Evolutionary conservation across 37 sponge, comb jelly and placozoan genomes (phyloP).

Genomic region (Geodia barretti): DNA sequence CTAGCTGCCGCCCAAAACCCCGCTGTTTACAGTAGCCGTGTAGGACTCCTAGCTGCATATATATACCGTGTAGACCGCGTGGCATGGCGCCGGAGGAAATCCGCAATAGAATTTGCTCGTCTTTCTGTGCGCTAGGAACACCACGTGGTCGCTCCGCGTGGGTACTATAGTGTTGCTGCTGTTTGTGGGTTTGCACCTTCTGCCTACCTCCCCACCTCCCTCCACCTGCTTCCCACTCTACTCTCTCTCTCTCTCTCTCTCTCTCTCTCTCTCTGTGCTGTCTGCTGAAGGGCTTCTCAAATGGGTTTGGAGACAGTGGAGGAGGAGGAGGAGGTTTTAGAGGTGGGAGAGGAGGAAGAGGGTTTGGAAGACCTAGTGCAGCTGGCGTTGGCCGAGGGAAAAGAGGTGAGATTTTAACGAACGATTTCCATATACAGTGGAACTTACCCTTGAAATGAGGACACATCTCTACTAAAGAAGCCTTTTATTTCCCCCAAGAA

Average conservation of each 20-base stretch:
- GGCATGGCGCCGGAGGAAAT: background rate
- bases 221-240: background rate
- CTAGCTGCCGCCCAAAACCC: too few species aligned
- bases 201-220: background rate
- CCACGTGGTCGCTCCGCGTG: background rate
- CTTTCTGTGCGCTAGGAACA: background rate
- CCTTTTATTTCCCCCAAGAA: too few species aligned
- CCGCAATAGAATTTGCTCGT: background rate
- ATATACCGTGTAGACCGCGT: too few species aligned
- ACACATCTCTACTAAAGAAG: too few species aligned
- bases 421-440: too few species aligned
- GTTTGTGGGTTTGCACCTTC: background rate
- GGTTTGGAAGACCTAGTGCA: background rate
- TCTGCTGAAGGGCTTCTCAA: background rate
- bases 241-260: background rate
- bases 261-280: background rate
- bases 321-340: too few species aligned
- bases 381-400: background rate
- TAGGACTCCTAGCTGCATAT: background rate
- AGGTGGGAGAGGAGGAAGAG: background rate
- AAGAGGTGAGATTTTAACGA: background rate
- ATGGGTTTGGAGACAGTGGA: background rate
- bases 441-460: too few species aligned
- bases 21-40: too few species aligned
- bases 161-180: background rate